Evolutionary conservation across 2,113 vertebrate genomes (phyloP), one percentile per base, ranked within the genome.

Genomic region (Eurypyga helias): DNA sequence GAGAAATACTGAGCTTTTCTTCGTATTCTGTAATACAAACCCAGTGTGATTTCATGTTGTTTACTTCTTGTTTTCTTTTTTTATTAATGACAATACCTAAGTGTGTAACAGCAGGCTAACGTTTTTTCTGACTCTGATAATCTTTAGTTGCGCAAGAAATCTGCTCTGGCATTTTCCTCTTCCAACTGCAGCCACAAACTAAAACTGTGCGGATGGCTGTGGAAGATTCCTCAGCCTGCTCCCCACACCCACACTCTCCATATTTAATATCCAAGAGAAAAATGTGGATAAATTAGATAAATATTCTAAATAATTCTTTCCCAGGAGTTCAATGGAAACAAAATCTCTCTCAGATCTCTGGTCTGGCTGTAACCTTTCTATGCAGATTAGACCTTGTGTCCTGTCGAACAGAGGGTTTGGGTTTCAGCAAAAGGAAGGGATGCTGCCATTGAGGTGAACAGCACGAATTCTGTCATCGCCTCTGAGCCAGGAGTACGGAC

Each of bases 181-280:
- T 89, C 14, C 23, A 70, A 10, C 31, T 77, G 23, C 54, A 90
- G 2, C 65, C 78, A 46, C 34, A 83, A 45, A 78, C 72, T 20
- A 49, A 28, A 34, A 72, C 76, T 9, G 24, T 5, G 17, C 0
- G 1, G 29, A 38, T 1, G 1, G 31, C 2, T 0, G 0, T 51
- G 34, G 51, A 86, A 73, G 48, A 33, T 81, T 88, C 25, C 45
- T 75, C 28, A 10, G 8, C 12, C 31, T 1, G 0, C 13, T 89
- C 19, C 26, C 11, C 29, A 11, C 4, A 0, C 13, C 45, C 21
- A 8, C 1, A 1, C 77, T 66, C 23, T 88, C 64, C 7, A 1
- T 45, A 13, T 80, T 75, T 78, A 67, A 73, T 71, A 85, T 70
- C 46, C 36, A 83, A 46, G 36, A 58, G 18, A 65, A 65, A 28